phyloP scores from a whole-genome alignment of 2,113 vertebrate genomes.

The Pelecanoides urinatrix region DNA sequence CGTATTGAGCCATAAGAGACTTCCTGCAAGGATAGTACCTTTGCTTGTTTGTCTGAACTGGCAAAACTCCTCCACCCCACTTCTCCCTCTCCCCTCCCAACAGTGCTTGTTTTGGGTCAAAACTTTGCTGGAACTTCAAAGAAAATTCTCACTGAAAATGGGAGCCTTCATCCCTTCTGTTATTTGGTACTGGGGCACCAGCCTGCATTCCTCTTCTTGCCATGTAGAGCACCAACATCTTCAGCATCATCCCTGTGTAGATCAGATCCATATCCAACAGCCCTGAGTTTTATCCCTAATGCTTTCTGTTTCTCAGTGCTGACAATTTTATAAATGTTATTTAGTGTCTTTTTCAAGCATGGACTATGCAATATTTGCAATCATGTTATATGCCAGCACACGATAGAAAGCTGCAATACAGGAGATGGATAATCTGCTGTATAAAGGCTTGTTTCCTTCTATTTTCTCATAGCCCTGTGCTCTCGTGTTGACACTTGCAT shows the following conservation, averaged over 20 bases:
- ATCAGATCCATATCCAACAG: neutral
- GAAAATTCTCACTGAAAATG: neutral
- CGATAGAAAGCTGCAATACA: neutral
- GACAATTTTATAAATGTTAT: neutral
- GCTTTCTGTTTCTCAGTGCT: neutral
- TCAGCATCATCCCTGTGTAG: accelerated
- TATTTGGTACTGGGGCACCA: neutral
- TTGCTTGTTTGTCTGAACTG: neutral
- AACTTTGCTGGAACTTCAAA: neutral
- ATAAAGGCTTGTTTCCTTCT: neutral
- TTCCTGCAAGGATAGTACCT: neutral
- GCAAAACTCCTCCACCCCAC: neutral
- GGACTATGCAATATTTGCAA: neutral
- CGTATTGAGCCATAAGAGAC: neutral
- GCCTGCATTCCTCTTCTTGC: neutral
- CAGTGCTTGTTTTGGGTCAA: neutral
- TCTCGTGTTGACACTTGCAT: neutral
- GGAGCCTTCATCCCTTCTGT: neutral
- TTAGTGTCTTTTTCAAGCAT: neutral
- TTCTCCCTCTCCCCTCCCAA: neutral
- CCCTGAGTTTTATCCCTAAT: neutral
- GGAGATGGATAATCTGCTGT: neutral
- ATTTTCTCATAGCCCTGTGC: accelerated
- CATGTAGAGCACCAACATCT: neutral
- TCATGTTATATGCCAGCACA: neutral